Conservation (phyloP, 2,797 vertebrate genomes). For the Gymnothorax reevesii region DNA sequence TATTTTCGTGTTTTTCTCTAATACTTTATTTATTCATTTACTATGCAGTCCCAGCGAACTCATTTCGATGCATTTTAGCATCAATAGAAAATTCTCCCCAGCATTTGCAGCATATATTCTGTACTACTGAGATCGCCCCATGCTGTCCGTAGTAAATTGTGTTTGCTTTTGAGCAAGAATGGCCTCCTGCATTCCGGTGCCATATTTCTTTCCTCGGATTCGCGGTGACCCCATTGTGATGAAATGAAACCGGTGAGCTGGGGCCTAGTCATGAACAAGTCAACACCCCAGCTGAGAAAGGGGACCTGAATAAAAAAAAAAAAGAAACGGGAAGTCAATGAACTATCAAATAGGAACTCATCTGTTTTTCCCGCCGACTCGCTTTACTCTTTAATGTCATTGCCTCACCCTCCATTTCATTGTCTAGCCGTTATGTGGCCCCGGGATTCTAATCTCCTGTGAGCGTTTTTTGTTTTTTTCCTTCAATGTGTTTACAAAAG, state of each 20-base stretch:
- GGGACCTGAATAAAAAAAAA: conserved; percentile 49
- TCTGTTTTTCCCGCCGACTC: conserved; percentile 80
- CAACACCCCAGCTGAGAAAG: conserved; percentile 61
- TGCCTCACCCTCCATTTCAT: conserved; percentile 49
- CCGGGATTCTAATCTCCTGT: conserved; percentile 53
- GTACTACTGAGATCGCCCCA: conserved; percentile 26
- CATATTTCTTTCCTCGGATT: conserved; percentile 44
- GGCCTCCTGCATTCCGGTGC: conserved; percentile 43
- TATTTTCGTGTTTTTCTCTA: not conserved
- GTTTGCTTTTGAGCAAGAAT: conserved; percentile 59
- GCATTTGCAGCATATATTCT: conserved; percentile 10
- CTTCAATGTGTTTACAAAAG: conserved; percentile 63
- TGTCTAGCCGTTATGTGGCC: conserved; percentile 43
- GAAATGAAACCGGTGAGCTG: conserved; percentile 64
- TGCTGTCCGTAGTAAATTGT: conserved; percentile 55
- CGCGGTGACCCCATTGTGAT: conserved; percentile 49
- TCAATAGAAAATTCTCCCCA: not conserved
- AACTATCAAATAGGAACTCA: conserved; percentile 88
- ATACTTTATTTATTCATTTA: not conserved
- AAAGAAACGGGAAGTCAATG: conserved; percentile 80
- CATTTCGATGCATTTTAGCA: not conserved
- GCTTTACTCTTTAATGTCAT: conserved; percentile 70
- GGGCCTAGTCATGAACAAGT: conserved; percentile 62
- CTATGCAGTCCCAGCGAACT: not conserved
- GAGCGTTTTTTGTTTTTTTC: conserved; percentile 51